Base-by-base conservation (phyloP, 2,113 vertebrate genomes). In the Ceuthmochares aereus region DNA sequence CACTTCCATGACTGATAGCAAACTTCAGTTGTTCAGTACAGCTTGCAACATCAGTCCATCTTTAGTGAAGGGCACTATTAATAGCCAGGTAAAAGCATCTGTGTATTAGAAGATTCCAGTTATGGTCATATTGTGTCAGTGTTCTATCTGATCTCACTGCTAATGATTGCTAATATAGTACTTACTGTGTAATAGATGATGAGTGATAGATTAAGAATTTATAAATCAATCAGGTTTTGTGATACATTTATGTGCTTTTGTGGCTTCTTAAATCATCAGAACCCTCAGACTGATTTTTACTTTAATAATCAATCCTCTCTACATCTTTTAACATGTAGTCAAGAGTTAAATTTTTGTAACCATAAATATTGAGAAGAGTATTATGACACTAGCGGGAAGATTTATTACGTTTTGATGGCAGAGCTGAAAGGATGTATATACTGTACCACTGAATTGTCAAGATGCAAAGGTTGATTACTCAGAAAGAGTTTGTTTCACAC, bases 211-310 rank as follows among this genome's bases (percentile, higher is more conserved):
- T 97, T 96, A 96, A 88, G 36, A 97, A 98, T 92, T 96, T 97
- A 97, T 97, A 97, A 98, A 98, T 98, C 98, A 98, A 98, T 98
- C 97, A 97, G 91, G 91, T 98, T 97, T 97, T 98, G 96, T 97
- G 96, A 96, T 97, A 96, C 95, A 94, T 97, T 97, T 96, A 82
- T 94, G 59, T 96, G 96, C 94, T 97, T 98, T 97, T 97, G 97
- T 56, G 45, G 94, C 96, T 97, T 97, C 96, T 98, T 98, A 98
- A 97, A 98, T 98, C 91, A 97, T 97, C 96, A 95, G 97, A 97
- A 86, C 77, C 89, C 90, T 87, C 93, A 95, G 95, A 98, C 96
- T 97, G 97, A 98, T 98, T 97, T 96, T 97, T 95, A 91, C 94
- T 96, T 97, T 95, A 95, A 94, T 89, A 96, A 97, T 98, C 97